Conservation (phyloP, 2,888 invertebrate genomes). For the Zaprionus obscuricornis region DNA sequence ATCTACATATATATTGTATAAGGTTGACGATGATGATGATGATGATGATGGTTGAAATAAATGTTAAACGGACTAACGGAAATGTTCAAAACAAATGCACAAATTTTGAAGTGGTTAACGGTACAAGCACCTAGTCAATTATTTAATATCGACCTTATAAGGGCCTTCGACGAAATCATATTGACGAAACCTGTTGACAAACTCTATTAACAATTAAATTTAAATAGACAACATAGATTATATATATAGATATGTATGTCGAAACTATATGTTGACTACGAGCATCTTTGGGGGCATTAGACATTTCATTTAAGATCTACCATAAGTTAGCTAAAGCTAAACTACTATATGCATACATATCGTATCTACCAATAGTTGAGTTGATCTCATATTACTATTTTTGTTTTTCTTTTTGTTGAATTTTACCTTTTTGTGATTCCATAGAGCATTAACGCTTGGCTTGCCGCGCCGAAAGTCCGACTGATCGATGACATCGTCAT, state of each 20-base stretch:
- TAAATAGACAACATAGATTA: no score
- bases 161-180: constrained; percentile 18
- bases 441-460: constrained; percentile 96
- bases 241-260: no score
- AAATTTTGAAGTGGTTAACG: constrained; percentile 19
- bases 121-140: constrained; percentile 8
- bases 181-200: constrained; percentile 59
- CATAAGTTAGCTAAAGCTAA: no score
- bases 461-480: constrained; percentile 97
- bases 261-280: no score
- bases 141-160: constrained; percentile 2
- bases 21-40: no score
- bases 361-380: no score
- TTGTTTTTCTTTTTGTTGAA: constrained; percentile 1
- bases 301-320: no score
- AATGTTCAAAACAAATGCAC: constrained; percentile 31
- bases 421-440: constrained; percentile 98
- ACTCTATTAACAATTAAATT: constrained; percentile 40
- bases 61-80: no score
- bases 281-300: no score
- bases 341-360: no score
- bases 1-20: no score
- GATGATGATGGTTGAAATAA: constrained; percentile 17
- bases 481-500: constrained; percentile 99
- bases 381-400: no score